These are phyloP conservation scores for Onchidella celtica DNA, from an alignment of 2,888 invertebrate species.

Conservation along the genomic window DNA sequence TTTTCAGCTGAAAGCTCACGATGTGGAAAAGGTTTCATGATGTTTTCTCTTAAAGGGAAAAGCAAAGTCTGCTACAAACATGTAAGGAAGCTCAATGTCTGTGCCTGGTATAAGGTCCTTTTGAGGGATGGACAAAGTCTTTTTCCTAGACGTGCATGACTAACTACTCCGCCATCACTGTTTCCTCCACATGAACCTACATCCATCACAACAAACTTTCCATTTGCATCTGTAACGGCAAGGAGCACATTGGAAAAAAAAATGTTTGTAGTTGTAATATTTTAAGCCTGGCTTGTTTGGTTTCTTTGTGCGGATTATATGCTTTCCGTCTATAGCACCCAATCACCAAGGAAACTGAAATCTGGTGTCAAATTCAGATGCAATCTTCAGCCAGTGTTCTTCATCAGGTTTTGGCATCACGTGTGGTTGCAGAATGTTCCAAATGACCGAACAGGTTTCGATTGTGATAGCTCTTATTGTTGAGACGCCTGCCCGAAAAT, in stretches of 20 bases:
- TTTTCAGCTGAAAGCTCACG: constrained; percentile 24
- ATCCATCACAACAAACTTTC: constrained; percentile 26
- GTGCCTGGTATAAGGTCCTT: constrained; percentile 5
- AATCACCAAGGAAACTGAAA: constrained; percentile 14
- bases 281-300: constrained; percentile 5
- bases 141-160: constrained; percentile 10
- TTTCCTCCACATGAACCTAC: constrained; percentile 30
- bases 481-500: constrained; percentile 25
- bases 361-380: constrained; percentile 8
- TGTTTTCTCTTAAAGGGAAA: constrained; percentile 22
- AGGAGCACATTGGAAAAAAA: constrained; percentile 20
- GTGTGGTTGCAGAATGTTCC: constrained; percentile 31
- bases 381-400: neutral
- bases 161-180: constrained; percentile 22
- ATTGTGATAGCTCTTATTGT: constrained; percentile 22
- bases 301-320: neutral
- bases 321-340: constrained; percentile 17
- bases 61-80: constrained; percentile 30
- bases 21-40: constrained; percentile 36
- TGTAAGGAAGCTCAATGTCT: constrained; percentile 12
- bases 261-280: constrained; percentile 26
- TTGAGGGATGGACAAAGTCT: constrained; percentile 8
- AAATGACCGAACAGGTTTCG: constrained; percentile 28
- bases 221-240: constrained; percentile 30
- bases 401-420: constrained; percentile 26